Evolutionary conservation across 1,140 invertebrate species (phyloP).

Genomic region (Tribolium castaneum): DNA sequence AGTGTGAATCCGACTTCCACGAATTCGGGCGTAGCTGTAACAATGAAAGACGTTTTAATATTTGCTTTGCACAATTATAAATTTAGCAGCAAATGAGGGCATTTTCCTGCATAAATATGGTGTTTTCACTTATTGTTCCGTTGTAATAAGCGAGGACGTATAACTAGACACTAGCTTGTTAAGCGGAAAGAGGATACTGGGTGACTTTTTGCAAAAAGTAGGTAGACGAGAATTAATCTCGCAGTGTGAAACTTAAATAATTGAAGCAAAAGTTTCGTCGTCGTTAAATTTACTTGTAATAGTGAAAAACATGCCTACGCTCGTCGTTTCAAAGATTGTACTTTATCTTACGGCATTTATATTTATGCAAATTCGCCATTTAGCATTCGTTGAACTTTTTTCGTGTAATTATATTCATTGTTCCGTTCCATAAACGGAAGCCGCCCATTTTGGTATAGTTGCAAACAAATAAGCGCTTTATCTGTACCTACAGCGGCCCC

Average conservation of each 20-base stretch:
- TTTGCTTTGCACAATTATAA: conserved; percentile 6
- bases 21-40: conserved; percentile 59
- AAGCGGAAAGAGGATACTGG: background rate
- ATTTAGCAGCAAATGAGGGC: background rate
- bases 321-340: background rate
- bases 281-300: conserved; percentile 4
- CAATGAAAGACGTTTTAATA: conserved; percentile 34
- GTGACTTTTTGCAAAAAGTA: background rate
- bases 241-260: background rate
- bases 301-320: background rate
- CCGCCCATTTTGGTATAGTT: background rate
- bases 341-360: conserved; percentile 23
- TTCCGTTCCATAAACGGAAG: conserved; percentile 5
- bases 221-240: background rate
- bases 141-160: conserved; percentile 7
- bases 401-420: conserved; percentile 33
- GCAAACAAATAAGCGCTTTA: background rate
- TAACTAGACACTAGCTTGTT: background rate
- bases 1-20: conserved; percentile 59
- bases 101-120: background rate
- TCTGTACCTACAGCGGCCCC: background rate
- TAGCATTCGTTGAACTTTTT: conserved; percentile 40
- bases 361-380: conserved; percentile 35
- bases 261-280: background rate
- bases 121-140: conserved; percentile 17